Base-by-base conservation (phyloP, 2,113 vertebrate genomes). In the Spea multiplicata region DNA sequence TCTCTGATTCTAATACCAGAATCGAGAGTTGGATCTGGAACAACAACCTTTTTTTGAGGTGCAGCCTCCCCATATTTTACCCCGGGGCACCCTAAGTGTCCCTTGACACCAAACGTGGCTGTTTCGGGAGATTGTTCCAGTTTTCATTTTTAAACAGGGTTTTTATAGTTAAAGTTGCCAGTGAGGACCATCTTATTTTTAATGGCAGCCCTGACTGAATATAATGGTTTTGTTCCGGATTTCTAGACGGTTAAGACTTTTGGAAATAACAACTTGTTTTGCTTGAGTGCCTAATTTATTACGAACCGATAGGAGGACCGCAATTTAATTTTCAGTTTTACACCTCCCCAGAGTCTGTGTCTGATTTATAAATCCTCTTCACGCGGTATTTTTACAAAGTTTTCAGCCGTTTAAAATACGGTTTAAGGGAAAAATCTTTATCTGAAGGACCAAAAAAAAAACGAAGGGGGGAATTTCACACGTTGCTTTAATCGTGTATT, bases 291-390 rank as follows among this genome's bases (percentile, higher is more conserved):
- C 9, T 75, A 55, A 57, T 75, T 67, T 75, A 67, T 75, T 66
- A 75, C n/a, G 74, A 75, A 53, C 65, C 10, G 62, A 75, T 66
- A 45, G 62, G 8, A 75, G 46, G 66, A 53, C 57, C 49, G 62
- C 53, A 66, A 49, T 75, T 75, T 66, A 65, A 66, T 75, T 75
- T 75, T 62, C 61, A 75, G 48, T 17, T 75, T 66, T 66, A 66
- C 62, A 65, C 59, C 50, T 75, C 73, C 73, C 62, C 3, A 64
- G 73, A 66, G 73, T 44, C 62, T 66, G 30, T 8, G 30, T 75
- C 47, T 75, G 73, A 65, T 52, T 52, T 66, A 75, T 13, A 66
- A 53, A 66, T 45, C 44, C 65, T 2, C 14, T 59, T 7, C 55
- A 59, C 8, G 14, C 8, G 10, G 55, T 59, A 59, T 59, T 59